Evolutionary conservation across 2,888 invertebrate species (phyloP), one percentile per base, ranked within the genome.

Genomic region (Campoletis raptor): DNA sequence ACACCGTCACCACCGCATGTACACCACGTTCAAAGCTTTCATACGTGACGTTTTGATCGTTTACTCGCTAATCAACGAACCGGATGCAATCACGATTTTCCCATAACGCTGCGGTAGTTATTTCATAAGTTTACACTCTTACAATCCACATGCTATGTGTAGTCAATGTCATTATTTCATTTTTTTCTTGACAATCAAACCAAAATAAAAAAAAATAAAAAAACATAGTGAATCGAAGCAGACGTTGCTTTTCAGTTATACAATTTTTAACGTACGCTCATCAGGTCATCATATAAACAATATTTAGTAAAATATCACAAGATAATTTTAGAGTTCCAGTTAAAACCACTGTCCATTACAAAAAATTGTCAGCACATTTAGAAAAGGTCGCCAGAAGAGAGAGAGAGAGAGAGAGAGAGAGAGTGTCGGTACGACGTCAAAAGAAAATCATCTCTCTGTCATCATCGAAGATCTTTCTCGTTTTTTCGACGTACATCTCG

Each of bases 361-460:
- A 64, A 72, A 79, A 61, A 61, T 30, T 67, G 36, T 52, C 30
- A 67, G 18, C 15, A 45, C 24, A 78, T 66, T 73, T 37, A 6
- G 40, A 74, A 48, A 67, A 72, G 40, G 73, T 81, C 45, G 52
- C 54, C 36, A 18, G 61, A 45, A 70, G 21, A 57, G n/a, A n/a
- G n/a, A n/a, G n/a, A n/a, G n/a, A n/a, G n/a, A n/a, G n/a, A n/a
- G n/a, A n/a, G n/a, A n/a, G n/a, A n/a, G n/a, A n/a, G n/a, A n/a
- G n/a, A n/a, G n/a, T n/a, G 37, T 24, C 18, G 30, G n/a, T 61
- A 1, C 4, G 37, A 15, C n/a, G 79, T 76, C 69, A 61, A 45
- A 79, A 76, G 66, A 66, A 78, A 79, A 85, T 70, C 24, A 42
- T 81, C 40, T 82, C 67, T 74, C 70, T 67, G 83, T 81, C 83